A percentile compares a stretch with the other conserved stretches of the same genome.
phyloP scores from a whole-genome alignment of 2,797 vertebrate genomes.

The Leuciscus waleckii region DNA sequence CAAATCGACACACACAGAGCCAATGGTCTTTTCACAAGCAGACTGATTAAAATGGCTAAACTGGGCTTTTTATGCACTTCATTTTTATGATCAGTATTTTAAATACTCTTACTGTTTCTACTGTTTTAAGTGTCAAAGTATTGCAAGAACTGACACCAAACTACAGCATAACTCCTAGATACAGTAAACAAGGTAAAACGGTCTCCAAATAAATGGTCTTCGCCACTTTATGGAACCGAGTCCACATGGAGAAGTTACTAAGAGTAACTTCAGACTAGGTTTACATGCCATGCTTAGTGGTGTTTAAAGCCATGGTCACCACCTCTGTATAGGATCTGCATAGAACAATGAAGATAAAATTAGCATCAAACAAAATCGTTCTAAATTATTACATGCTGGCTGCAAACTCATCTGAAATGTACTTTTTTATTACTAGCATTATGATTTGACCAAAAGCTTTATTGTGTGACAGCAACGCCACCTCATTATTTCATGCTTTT shows the following conservation, averaged over 20 bases:
- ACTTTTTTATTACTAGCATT: conserved; percentile 19
- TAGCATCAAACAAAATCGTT: conserved; percentile 43
- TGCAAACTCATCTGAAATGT: conserved; percentile 44
- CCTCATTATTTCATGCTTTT: conserved; percentile 47
- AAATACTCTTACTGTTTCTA: neutral
- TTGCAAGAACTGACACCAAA: neutral
- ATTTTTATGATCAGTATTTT: neutral
- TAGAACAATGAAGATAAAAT: conserved; percentile 43
- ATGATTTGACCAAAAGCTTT: conserved; percentile 32
- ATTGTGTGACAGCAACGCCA: conserved; percentile 45
- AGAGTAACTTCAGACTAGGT: conserved; percentile 45
- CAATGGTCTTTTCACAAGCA: conserved; percentile 83
- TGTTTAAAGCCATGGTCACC: conserved; percentile 50
- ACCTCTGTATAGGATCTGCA: conserved; percentile 43
- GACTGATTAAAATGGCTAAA: conserved; percentile 58
- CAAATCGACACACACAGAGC: conserved; percentile 65
- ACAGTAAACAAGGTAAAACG: neutral
- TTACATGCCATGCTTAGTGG: conserved; percentile 56
- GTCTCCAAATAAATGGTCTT: conserved; percentile 4
- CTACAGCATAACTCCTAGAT: conserved; percentile 5
- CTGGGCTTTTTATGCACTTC: conserved; percentile 20
- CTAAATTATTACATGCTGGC: conserved; percentile 51
- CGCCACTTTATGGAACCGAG: conserved; percentile 10
- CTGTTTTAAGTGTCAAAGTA: conserved; percentile 12
- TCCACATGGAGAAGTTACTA: conserved; percentile 52